Conservation (phyloP, 64 coral and sea anemone species). For the Actinia equina region DNA sequence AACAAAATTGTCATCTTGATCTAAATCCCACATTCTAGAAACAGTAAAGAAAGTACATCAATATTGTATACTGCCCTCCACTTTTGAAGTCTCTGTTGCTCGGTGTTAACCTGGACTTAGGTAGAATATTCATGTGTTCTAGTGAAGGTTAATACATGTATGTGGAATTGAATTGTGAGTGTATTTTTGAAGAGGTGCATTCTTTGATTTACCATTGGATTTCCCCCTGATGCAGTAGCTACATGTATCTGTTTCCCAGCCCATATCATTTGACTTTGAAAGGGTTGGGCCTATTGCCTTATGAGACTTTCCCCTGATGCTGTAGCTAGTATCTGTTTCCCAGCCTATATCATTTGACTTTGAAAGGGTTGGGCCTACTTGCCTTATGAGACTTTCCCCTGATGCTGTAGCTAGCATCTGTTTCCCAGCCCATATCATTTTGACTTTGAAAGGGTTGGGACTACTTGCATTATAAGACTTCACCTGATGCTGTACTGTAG, state of each 20-base stretch:
- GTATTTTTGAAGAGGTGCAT: too few species aligned
- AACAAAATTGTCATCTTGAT: constrained; percentile 91
- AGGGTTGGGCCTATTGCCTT: constrained; percentile 36
- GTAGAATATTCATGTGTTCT: too few species aligned
- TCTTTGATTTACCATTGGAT: too few species aligned
- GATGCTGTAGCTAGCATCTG: constrained; percentile 88
- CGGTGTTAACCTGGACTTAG: not conserved
- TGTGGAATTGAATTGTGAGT: too few species aligned
- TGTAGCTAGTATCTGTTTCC: constrained; percentile 79
- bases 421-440: constrained; percentile 94
- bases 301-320: constrained; percentile 88
- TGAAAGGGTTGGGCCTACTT: not conserved
- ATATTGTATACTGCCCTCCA: not conserved
- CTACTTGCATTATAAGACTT: too few species aligned
- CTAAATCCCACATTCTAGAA: constrained; percentile 84
- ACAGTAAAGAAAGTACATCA: constrained; percentile 2
- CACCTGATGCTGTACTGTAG: too few species aligned
- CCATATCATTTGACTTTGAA: constrained; percentile 83
- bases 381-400: constrained; percentile 88
- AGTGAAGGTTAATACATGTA: too few species aligned
- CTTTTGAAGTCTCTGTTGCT: not conserved
- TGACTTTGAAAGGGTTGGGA: too few species aligned
- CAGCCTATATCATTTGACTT: constrained; percentile 97
- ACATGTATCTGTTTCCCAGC: constrained; percentile 50
- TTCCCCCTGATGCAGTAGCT: too few species aligned